A percentile compares a stretch with the other conserved stretches of the same genome.
These are phyloP conservation scores for Archilochus colubris DNA, from an alignment of 2,113 vertebrate genomes.

Conservation along the genomic window DNA sequence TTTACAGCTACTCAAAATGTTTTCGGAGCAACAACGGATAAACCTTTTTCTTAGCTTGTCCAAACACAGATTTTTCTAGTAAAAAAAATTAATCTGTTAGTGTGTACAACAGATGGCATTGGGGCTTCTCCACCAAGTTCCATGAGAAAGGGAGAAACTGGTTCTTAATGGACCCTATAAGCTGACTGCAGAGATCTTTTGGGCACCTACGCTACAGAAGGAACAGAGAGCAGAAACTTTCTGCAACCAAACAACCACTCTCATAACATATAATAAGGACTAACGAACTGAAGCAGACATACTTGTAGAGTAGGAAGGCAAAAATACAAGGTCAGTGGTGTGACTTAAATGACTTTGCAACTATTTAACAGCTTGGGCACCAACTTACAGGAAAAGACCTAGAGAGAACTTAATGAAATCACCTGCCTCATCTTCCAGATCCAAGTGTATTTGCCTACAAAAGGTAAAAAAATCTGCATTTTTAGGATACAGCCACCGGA, in stretches of 20 bases:
- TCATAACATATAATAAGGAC: not conserved
- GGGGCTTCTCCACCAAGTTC: not conserved
- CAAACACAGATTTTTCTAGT: not conserved
- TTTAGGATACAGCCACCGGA: not conserved
- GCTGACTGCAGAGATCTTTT: not conserved
- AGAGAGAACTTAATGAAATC: not conserved
- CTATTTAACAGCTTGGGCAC: not conserved
- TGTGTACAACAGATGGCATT: accelerated
- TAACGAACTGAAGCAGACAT: not conserved
- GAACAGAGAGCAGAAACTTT: not conserved
- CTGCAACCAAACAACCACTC: not conserved
- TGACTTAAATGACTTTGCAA: not conserved
- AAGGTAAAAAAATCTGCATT: not conserved
- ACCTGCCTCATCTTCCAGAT: not conserved
- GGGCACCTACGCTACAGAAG: not conserved
- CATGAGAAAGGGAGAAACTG: not conserved
- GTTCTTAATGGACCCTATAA: not conserved
- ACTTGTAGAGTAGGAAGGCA: not conserved
- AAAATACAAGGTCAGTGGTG: not conserved
- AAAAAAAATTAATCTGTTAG: not conserved
- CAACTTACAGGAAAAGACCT: not conserved
- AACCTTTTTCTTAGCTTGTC: not conserved
- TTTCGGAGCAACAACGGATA: not conserved
- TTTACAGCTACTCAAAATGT: not conserved
- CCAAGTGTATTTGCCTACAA: not conserved